phyloP scores from a whole-genome alignment of 2,888 invertebrate genomes.

The Drosophila pegasa region DNA sequence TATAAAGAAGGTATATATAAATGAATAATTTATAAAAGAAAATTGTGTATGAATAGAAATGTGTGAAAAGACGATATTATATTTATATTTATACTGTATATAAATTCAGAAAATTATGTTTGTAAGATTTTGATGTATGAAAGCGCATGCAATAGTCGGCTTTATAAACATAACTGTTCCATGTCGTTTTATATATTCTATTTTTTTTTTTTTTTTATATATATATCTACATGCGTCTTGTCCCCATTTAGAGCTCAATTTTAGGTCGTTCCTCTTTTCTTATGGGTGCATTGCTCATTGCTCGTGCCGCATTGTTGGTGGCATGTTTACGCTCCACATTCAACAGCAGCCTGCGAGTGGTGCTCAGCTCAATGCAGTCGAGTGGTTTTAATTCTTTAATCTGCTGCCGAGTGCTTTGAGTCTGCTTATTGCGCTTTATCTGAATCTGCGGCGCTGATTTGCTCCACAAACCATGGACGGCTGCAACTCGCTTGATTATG shows the following conservation, averaged over 20 bases:
- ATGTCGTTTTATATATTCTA: not conserved
- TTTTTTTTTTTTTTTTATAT: conserved; percentile 2
- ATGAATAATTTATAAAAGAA: no score
- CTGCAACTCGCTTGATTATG: conserved; percentile 21
- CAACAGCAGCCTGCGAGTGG: conserved; percentile 27
- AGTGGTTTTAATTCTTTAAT: conserved; percentile 75
- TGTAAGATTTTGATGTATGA: not conserved
- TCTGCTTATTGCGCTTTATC: conserved; percentile 44
- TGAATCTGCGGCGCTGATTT: conserved; percentile 53
- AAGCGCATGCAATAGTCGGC: conserved; percentile 1
- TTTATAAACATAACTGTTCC: not conserved
- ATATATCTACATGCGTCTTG: conserved; percentile 55
- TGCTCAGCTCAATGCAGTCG: conserved; percentile 43
- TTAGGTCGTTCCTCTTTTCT: conserved; percentile 71
- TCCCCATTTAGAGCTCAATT: conserved; percentile 68
- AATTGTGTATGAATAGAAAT: not conserved
- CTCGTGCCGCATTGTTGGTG: conserved; percentile 35
- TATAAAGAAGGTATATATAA: no score
- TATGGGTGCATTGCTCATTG: conserved; percentile 42
- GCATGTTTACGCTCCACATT: conserved; percentile 58
- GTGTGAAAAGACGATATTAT: not conserved
- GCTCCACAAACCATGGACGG: conserved; percentile 29
- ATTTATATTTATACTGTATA: no score
- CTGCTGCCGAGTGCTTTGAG: conserved; percentile 42
- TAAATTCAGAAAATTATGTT: no score